phyloP scores from a whole-genome alignment of 2,797 vertebrate species.

The Poeciliopsis turneri region DNA sequence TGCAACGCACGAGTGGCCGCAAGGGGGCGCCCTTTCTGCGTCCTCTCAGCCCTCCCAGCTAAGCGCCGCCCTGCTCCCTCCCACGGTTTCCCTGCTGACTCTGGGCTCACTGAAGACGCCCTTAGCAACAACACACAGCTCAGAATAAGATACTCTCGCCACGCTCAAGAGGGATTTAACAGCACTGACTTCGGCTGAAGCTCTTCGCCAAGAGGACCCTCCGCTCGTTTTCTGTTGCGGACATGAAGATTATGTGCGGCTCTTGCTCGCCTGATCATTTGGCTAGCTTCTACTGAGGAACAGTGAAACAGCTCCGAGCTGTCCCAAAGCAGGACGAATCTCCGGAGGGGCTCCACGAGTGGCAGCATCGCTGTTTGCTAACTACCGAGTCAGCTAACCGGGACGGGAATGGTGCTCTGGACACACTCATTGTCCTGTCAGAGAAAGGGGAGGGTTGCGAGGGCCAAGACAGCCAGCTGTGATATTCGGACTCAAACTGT shows the following conservation, averaged over 20 bases:
- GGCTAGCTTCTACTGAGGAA: constrained; percentile 52
- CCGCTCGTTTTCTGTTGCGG: not conserved
- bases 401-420: constrained; percentile 79
- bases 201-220: constrained; percentile 20
- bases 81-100: constrained; percentile 58
- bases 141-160: constrained; percentile 56
- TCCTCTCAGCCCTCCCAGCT: constrained; percentile 20
- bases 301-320: constrained; percentile 51
- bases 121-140: constrained; percentile 80
- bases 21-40: constrained; percentile 39
- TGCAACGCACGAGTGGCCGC: constrained; percentile 27
- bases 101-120: constrained; percentile 73
- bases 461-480: constrained; percentile 57
- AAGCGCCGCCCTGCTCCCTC: constrained; percentile 46
- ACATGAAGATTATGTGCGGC: constrained; percentile 51
- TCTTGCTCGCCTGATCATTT: constrained; percentile 46
- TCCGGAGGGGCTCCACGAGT: constrained; percentile 27
- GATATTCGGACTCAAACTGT: constrained; percentile 67
- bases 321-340: constrained; percentile 59
- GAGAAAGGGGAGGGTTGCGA: constrained; percentile 71
- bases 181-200: constrained; percentile 38
- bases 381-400: constrained; percentile 44
- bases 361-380: constrained; percentile 51
- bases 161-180: constrained; percentile 61
- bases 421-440: constrained; percentile 57